Percentiles rank a stretch among this genome's conserved stretches.
Conservation (phyloP, 2,888 invertebrate genomes). For the Bombylius discolor region DNA sequence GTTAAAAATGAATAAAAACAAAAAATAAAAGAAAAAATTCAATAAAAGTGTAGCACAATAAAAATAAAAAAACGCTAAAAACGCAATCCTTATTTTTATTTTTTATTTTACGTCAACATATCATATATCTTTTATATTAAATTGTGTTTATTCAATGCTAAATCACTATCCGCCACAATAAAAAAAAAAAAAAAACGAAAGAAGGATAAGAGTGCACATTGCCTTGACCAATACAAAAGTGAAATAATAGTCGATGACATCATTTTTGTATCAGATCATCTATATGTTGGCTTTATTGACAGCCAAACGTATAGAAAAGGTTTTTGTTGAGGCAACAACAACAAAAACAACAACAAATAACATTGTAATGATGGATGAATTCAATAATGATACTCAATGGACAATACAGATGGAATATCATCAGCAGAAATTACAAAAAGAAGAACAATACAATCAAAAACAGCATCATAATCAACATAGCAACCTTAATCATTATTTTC, state of each 20-base stretch:
- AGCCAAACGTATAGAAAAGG: constrained; percentile 16
- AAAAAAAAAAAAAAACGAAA: too few relatives aligned
- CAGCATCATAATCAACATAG: neutral
- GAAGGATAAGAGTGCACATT: neutral
- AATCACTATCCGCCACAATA: too few relatives aligned
- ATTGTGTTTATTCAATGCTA: too few relatives aligned
- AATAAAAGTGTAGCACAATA: too few relatives aligned
- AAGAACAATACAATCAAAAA: neutral
- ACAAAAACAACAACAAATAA: constrained; percentile 1
- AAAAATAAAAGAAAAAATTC: too few relatives aligned
- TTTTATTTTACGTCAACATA: too few relatives aligned
- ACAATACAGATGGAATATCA: constrained; percentile 11
- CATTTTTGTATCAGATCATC: constrained; percentile 16
- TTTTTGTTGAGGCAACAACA: constrained; percentile 6
- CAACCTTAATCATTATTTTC: too few relatives aligned
- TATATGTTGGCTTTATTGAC: constrained; percentile 18
- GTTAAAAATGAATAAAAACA: too few relatives aligned
- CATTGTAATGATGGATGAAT: constrained; percentile 10
- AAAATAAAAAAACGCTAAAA: too few relatives aligned
- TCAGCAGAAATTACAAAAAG: constrained; percentile 1
- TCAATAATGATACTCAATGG: constrained; percentile 1
- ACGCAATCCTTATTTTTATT: too few relatives aligned
- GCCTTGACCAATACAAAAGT: constrained; percentile 6
- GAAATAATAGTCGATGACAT: constrained; percentile 21
- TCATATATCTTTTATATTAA: too few relatives aligned